phyloP scores from a whole-genome alignment of 2,888 invertebrate genomes.

The Pandemis corylana region DNA sequence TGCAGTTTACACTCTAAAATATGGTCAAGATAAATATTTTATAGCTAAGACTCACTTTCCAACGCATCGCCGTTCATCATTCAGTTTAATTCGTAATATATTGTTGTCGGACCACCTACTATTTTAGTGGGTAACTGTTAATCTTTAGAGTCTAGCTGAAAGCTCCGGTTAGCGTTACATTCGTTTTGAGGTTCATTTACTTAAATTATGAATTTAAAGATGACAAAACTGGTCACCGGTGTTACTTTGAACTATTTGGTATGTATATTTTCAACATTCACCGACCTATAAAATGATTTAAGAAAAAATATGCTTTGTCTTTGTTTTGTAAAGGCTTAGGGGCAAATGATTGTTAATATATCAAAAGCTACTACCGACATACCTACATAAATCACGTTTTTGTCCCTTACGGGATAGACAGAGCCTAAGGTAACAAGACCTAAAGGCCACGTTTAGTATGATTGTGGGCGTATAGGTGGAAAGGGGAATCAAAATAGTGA shows the following conservation, averaged over 20 bases:
- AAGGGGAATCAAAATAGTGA: too few relatives aligned
- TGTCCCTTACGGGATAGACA: too few relatives aligned
- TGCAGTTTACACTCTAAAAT: constrained; percentile 55
- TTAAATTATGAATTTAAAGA: background rate
- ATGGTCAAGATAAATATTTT: constrained; percentile 58
- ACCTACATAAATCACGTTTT: too few relatives aligned
- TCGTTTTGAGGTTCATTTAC: background rate
- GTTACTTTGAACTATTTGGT: background rate
- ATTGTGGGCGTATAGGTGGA: too few relatives aligned
- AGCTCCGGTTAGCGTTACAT: constrained; percentile 11
- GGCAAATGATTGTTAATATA: too few relatives aligned
- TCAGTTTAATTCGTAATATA: constrained; percentile 59
- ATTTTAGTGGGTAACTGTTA: constrained; percentile 35
- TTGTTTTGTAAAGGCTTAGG: too few relatives aligned
- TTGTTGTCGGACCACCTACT: constrained; percentile 41
- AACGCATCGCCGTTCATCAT: constrained; percentile 55
- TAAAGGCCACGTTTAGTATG: too few relatives aligned
- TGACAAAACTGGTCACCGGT: background rate
- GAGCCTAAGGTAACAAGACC: too few relatives aligned
- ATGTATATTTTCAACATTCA: too few relatives aligned
- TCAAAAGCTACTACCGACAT: too few relatives aligned
- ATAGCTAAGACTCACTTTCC: constrained; percentile 48
- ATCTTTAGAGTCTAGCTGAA: constrained; percentile 30
- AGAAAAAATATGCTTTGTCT: too few relatives aligned
- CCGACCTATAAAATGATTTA: too few relatives aligned